Conservation (phyloP, 2,113 vertebrate genomes). For the Brevimyrus niger region DNA sequence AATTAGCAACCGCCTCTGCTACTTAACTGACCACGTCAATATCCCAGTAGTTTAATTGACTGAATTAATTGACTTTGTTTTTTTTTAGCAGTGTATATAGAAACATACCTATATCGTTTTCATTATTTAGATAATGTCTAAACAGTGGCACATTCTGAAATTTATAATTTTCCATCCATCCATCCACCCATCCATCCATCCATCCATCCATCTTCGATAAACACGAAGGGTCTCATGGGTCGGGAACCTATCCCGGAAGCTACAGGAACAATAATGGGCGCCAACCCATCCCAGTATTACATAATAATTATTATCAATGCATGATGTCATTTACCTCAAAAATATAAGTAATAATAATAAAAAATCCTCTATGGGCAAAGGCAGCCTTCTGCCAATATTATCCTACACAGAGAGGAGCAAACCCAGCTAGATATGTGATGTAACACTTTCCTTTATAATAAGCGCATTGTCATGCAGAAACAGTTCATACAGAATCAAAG, state of each 20-base stretch:
- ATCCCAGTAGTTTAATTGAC: too few species aligned
- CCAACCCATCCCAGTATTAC: neutral
- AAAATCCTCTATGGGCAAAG: neutral
- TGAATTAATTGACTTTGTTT: too few species aligned
- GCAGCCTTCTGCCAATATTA: neutral
- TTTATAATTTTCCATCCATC: neutral
- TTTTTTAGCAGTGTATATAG: too few species aligned
- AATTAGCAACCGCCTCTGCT: too few species aligned
- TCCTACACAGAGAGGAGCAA: neutral
- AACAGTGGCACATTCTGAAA: neutral
- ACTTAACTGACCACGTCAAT: too few species aligned
- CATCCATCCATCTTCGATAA: neutral
- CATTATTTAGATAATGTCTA: neutral
- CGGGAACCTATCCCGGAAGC: neutral
- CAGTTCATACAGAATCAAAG: constrained; percentile 9
- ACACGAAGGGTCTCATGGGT: neutral
- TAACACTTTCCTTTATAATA: neutral
- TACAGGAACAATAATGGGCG: neutral
- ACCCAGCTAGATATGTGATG: neutral
- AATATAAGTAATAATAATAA: neutral
- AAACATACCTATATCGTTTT: neutral
- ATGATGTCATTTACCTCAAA: neutral
- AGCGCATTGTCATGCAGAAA: neutral
- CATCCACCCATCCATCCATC: neutral
- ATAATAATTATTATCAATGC: neutral